These are phyloP conservation scores for Papilio gigon DNA, from an alignment of 2,888 invertebrate species.

Conservation along the genomic window DNA sequence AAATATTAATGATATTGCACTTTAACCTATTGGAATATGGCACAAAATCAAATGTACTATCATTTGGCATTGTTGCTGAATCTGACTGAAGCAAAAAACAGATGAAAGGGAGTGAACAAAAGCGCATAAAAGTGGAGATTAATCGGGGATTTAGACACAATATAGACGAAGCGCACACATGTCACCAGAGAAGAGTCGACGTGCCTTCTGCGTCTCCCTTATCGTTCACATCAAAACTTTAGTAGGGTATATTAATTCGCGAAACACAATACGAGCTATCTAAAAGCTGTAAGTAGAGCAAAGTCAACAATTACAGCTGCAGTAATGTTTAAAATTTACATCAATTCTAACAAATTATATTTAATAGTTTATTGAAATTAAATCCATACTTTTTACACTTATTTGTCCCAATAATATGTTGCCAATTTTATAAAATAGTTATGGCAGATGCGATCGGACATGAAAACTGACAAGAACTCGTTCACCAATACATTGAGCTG, in stretches of 20 bases:
- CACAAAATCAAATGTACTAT: slow-evolving; percentile 45
- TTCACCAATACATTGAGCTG: background rate
- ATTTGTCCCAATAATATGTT: no score
- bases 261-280: background rate
- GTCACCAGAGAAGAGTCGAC: slow-evolving; percentile 59
- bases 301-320: slow-evolving; percentile 19
- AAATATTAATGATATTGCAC: slow-evolving; percentile 26
- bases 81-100: slow-evolving; percentile 60
- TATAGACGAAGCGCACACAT: slow-evolving; percentile 70
- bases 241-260: slow-evolving; percentile 45
- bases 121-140: slow-evolving; percentile 80
- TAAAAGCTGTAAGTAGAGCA: slow-evolving; percentile 1
- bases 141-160: slow-evolving; percentile 80
- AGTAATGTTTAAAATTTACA: background rate
- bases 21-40: slow-evolving; percentile 43
- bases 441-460: background rate
- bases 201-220: slow-evolving; percentile 57
- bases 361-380: background rate
- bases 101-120: slow-evolving; percentile 77
- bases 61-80: slow-evolving; percentile 56
- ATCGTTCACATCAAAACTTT: slow-evolving; percentile 52
- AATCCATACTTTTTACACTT: background rate
- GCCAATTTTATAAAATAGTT: background rate
- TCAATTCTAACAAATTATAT: background rate
- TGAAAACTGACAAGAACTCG: background rate